Conservation (phyloP, 1,140 invertebrate genomes). For the Pogonus chalceus region DNA sequence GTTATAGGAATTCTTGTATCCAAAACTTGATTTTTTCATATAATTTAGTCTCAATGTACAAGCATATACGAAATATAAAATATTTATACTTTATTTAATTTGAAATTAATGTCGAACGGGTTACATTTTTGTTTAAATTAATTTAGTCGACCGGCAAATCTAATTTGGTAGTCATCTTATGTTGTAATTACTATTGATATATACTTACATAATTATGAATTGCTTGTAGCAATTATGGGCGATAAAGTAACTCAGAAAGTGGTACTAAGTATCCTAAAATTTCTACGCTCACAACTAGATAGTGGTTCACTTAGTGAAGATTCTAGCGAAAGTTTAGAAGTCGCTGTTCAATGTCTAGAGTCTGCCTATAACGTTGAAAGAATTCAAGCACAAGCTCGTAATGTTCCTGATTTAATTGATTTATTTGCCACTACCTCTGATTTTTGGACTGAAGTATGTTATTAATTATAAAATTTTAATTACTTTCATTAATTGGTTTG, state of each 20-base stretch:
- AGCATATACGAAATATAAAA: too few species aligned
- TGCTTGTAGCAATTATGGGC: background rate
- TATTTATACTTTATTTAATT: too few species aligned
- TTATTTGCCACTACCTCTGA: conserved; percentile 15
- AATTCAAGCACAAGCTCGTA: conserved; percentile 10
- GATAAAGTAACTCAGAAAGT: conserved; percentile 6
- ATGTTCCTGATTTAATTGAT: conserved; percentile 21
- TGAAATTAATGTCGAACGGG: too few species aligned
- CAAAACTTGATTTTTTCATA: too few species aligned
- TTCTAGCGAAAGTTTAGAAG: conserved; percentile 59
- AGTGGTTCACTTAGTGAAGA: conserved; percentile 38
- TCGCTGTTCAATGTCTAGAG: conserved; percentile 68
- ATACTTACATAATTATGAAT: too few species aligned
- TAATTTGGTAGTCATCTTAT: too few species aligned
- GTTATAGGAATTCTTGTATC: too few species aligned
- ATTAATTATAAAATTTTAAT: background rate
- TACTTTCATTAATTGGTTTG: background rate
- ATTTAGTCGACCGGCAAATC: too few species aligned
- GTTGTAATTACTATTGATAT: too few species aligned
- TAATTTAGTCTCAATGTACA: too few species aligned
- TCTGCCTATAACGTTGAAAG: conserved; percentile 48
- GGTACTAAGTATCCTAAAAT: conserved; percentile 30
- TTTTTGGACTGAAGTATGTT: conserved; percentile 1
- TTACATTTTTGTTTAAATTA: too few species aligned
- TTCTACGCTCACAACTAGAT: conserved; percentile 36